Percentiles rank a stretch among this genome's conserved stretches.
Evolutionary conservation across 2,888 invertebrate genomes (phyloP).

Genomic region (Pristionchus maxplancki): DNA sequence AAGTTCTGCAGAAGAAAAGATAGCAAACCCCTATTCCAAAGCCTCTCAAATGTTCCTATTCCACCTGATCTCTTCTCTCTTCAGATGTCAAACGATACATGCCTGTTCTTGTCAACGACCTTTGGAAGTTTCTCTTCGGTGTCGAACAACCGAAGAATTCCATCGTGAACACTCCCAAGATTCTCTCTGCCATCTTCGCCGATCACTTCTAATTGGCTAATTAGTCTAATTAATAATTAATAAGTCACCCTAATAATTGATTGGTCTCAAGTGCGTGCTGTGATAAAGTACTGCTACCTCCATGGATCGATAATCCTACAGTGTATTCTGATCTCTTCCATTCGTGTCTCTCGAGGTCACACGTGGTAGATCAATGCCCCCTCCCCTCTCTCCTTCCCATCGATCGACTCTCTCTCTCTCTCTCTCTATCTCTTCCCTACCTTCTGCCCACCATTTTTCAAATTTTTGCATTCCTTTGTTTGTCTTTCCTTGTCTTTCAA

Average conservation of each 20-base stretch:
- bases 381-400: background rate
- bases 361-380: slow-evolving; percentile 33
- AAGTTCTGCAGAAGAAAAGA: too few species aligned
- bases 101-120: slow-evolving; percentile 45
- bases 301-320: background rate
- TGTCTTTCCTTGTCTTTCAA: background rate
- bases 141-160: slow-evolving; percentile 25
- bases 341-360: background rate
- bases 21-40: too few species aligned
- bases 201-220: slow-evolving; percentile 20
- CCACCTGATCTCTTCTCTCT: background rate
- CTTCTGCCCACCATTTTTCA: background rate
- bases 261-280: slow-evolving; percentile 17
- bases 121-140: slow-evolving; percentile 42
- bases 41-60: too few species aligned
- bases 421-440: background rate
- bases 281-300: slow-evolving; percentile 40
- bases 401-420: background rate
- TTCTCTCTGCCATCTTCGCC: slow-evolving; percentile 42
- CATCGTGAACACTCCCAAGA: slow-evolving; percentile 30
- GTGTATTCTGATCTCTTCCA: background rate
- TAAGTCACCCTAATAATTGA: slow-evolving; percentile 15
- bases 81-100: slow-evolving; percentile 47
- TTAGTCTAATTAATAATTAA: slow-evolving; percentile 37
- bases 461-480: background rate